Percentiles rank a stretch among this genome's conserved stretches.
phyloP scores from a whole-genome alignment of 2,888 invertebrate species.

The Dynastes grantii region DNA sequence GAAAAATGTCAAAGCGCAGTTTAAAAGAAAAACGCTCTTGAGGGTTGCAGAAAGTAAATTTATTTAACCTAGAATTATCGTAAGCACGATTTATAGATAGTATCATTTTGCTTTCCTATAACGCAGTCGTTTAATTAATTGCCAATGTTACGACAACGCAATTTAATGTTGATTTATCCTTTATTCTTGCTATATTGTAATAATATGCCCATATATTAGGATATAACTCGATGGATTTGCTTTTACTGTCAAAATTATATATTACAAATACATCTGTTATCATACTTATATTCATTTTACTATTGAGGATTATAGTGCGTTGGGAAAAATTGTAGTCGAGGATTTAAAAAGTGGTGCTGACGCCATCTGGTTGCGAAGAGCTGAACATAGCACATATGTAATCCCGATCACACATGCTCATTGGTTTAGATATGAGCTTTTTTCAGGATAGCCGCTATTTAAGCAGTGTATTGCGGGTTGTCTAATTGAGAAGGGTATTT shows the following conservation, averaged over 20 bases:
- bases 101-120: background rate
- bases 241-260: conserved; percentile 5
- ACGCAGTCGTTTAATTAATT: conserved; percentile 10
- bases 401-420: conserved; percentile 25
- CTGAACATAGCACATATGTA: conserved; percentile 61
- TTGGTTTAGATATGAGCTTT: conserved; percentile 49
- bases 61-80: too few species aligned
- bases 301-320: background rate
- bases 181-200: background rate
- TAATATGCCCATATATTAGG: background rate
- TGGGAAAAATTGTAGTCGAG: background rate
- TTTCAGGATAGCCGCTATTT: conserved; percentile 32
- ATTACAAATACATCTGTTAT: conserved; percentile 1
- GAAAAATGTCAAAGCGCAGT: too few species aligned
- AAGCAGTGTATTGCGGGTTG: conserved; percentile 36
- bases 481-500: conserved; percentile 7
- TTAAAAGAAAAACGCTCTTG: too few species aligned
- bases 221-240: background rate
- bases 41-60: too few species aligned
- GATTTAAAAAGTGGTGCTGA: conserved; percentile 55
- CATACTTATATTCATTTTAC: background rate
- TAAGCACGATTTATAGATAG: too few species aligned
- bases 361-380: conserved; percentile 64
- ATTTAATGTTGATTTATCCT: conserved; percentile 20
- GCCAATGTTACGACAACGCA: background rate